phyloP scores from a whole-genome alignment of 2,888 invertebrate genomes.

The Drosophila dives region DNA sequence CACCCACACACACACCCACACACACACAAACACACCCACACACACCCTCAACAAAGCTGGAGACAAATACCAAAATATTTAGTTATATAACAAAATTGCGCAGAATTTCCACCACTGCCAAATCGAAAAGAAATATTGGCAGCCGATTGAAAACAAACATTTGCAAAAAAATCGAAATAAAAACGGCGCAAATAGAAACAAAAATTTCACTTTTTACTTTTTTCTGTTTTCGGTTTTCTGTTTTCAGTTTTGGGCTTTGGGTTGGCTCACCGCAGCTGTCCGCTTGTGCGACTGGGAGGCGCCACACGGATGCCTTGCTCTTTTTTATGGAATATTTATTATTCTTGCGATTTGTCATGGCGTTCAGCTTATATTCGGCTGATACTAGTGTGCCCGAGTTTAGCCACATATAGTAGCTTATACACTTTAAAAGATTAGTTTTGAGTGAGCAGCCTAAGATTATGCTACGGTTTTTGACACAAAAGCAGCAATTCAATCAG shows the following conservation, averaged over 20 bases:
- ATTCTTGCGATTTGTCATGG: constrained; percentile 42
- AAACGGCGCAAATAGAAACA: constrained; percentile 31
- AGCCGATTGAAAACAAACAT: constrained; percentile 21
- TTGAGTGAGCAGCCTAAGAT: constrained; percentile 46
- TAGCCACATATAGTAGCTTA: neutral
- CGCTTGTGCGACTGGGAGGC: constrained; percentile 57
- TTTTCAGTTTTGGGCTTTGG: constrained; percentile 19
- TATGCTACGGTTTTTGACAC: constrained; percentile 28
- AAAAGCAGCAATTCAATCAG: neutral
- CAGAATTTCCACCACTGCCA: constrained; percentile 36
- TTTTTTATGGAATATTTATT: constrained; percentile 38
- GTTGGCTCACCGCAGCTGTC: constrained; percentile 65
- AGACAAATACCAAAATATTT: constrained; percentile 76
- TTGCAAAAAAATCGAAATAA: constrained; percentile 5
- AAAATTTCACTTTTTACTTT: constrained; percentile 31
- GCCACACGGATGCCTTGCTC: constrained; percentile 13
- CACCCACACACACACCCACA: constrained; percentile 9
- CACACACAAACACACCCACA: constrained; percentile 7
- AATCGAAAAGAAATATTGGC: constrained; percentile 80
- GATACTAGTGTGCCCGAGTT: constrained; percentile 2
- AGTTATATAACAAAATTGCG: constrained; percentile 64
- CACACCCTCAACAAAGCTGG: constrained; percentile 39
- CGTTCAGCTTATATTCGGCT: constrained; percentile 16
- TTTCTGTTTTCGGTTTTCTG: constrained; percentile 4
- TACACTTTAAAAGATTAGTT: neutral